Percentiles rank a stretch among this genome's conserved stretches.
Evolutionary conservation across 2,113 vertebrate genomes (phyloP).

Genomic region (Penelope pileata): DNA sequence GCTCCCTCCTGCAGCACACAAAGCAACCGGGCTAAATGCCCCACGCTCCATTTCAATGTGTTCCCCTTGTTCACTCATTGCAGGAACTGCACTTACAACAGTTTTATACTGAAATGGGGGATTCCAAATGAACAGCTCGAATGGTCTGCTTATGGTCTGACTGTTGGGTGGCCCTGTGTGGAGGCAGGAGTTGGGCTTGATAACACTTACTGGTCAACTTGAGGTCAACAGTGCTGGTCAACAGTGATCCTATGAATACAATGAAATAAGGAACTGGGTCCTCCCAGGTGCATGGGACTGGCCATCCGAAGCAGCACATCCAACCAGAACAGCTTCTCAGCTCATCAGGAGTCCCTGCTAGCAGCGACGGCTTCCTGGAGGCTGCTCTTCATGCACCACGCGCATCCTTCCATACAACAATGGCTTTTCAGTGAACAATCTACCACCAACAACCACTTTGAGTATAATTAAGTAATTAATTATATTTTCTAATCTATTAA

Average conservation of each 20-base stretch:
- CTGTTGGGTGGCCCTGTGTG: too few relatives aligned
- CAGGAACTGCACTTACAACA: neutral
- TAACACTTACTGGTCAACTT: too few relatives aligned
- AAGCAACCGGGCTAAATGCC: neutral
- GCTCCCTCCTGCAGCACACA: neutral
- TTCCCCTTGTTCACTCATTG: neutral
- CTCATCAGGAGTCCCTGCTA: neutral
- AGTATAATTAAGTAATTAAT: conserved; percentile 79
- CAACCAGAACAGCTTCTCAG: neutral
- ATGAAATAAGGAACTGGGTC: neutral
- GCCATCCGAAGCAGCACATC: neutral
- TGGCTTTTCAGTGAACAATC: conserved; percentile 54
- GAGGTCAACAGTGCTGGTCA: too few relatives aligned
- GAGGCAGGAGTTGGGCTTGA: too few relatives aligned
- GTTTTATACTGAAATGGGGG: neutral
- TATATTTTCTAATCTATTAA: conserved; percentile 78
- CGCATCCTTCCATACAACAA: conserved; percentile 20
- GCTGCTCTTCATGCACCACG: neutral
- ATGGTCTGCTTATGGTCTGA: too few relatives aligned
- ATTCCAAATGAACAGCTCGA: neutral
- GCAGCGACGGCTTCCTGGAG: neutral
- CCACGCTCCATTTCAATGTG: neutral
- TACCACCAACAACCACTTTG: conserved; percentile 51
- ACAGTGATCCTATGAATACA: too few relatives aligned
- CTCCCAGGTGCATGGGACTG: neutral